Evolutionary conservation across 2,888 invertebrate species (phyloP), one percentile per base, ranked within the genome.

Genomic region (Sycophila texana): DNA sequence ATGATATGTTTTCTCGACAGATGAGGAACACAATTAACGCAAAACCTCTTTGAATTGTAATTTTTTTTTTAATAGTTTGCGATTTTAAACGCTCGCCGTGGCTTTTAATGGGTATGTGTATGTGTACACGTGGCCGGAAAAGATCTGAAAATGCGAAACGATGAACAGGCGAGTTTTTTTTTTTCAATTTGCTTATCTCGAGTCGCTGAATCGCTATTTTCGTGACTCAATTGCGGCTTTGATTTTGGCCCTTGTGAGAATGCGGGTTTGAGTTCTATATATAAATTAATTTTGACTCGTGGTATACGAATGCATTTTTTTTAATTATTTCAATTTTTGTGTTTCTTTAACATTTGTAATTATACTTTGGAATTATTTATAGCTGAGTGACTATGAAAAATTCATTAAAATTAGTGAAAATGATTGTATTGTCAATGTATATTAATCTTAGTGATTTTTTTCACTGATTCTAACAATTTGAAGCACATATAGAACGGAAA

Each of bases 81-180:
- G 39, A 10, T 39, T 39, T 39, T 10, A 10, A 39, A 39, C 39
- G 10, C 39, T 39, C 39, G 39, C 39, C 39, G 39, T 39, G 39
- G 39, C 39, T 39, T 10, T 39, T 39, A 10, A 10, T 66, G n/a
- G n/a, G 18, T 39, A 14, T 26, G 55, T 71, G 63, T 77, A 66
- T 77, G 71, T 81, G 63, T 83, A 83, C 83, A 83, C 83, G 82
- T 83, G 83, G 84, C 84, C 85, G 84, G 84, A 84, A 84, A 84
- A 83, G 82, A 83, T 84, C 80, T 83, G 82, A 83, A 83, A 83
- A 82, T 82, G 82, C 82, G 81, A 83, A 83, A 83, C 80, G 82
- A 82, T 82, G 82, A 83, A 55, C 53, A 81, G 75, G 77, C 77
- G 75, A 81, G 72, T 81, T 30, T 39, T 39, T 39, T 39, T 10